Percentiles rank a stretch among this genome's conserved stretches.
Evolutionary conservation across 1,140 invertebrate genomes (phyloP).

Genomic region (Diachasma alloeum): DNA sequence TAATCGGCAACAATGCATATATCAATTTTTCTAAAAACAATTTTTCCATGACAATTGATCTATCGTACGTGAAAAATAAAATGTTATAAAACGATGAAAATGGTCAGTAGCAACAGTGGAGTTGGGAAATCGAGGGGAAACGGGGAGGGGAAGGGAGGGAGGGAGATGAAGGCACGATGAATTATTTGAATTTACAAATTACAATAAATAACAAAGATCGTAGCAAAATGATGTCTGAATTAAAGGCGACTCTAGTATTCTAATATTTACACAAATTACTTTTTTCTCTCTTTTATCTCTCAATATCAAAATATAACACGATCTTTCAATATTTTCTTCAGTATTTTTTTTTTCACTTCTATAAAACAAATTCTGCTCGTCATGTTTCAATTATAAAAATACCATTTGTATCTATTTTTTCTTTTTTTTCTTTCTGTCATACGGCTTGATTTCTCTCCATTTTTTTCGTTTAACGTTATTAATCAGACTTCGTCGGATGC

Average conservation of each 20-base stretch:
- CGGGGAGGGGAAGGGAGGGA: conserved; percentile 40
- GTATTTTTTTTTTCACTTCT: conserved; percentile 40
- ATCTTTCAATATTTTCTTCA: conserved; percentile 51
- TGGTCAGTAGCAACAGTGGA: background rate
- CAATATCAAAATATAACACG: conserved; percentile 49
- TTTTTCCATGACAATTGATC: background rate
- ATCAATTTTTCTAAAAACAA: background rate
- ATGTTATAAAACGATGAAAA: conserved; percentile 7
- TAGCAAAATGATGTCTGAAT: conserved; percentile 52
- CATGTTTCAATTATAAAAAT: background rate
- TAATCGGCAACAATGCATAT: background rate
- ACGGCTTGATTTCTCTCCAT: background rate
- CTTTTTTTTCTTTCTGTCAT: background rate
- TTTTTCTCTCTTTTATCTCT: conserved; percentile 23
- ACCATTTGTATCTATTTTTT: conserved; percentile 26
- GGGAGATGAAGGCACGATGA: conserved; percentile 56
- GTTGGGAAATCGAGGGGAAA: background rate
- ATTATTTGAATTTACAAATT: conserved; percentile 55
- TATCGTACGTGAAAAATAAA: background rate
- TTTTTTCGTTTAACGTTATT: background rate
- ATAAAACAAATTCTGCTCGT: background rate
- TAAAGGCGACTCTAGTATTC: conserved; percentile 54
- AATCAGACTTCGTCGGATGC: conserved; percentile 63
- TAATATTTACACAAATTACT: conserved; percentile 64
- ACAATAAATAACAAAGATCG: conserved; percentile 62